A percentile compares a stretch with the other conserved stretches of the same genome.
Evolutionary conservation across 1,140 invertebrate genomes (phyloP).

Genomic region (Rhagoletis pomonella): DNA sequence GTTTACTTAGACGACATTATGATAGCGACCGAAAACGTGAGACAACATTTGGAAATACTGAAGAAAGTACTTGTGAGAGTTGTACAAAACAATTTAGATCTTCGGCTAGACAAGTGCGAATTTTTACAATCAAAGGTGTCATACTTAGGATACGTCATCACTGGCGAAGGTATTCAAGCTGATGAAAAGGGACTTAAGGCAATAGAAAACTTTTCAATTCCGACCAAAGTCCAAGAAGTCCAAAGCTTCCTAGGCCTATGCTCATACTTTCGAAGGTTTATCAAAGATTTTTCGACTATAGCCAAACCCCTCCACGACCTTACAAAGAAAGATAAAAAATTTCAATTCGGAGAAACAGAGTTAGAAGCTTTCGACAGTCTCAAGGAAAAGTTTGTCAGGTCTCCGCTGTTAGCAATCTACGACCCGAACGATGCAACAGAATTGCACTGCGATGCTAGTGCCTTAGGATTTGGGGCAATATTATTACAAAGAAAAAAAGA

Average conservation of each 20-base stretch:
- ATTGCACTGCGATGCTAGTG: constrained; percentile 63
- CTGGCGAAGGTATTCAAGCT: constrained; percentile 58
- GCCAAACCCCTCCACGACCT: too few relatives aligned
- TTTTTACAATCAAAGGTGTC: constrained; percentile 65
- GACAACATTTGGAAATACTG: constrained; percentile 57
- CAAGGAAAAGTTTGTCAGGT: constrained; percentile 58
- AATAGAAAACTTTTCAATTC: constrained; percentile 60
- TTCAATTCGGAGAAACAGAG: constrained; percentile 59
- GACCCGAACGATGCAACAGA: constrained; percentile 59
- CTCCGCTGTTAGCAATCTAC: constrained; percentile 64
- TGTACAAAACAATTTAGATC: constrained; percentile 66
- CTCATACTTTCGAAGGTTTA: constrained; percentile 56
- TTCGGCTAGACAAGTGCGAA: constrained; percentile 72
- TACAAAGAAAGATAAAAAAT: constrained; percentile 61
- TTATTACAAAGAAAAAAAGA: constrained; percentile 61
- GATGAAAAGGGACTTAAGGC: constrained; percentile 58
- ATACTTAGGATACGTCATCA: constrained; percentile 68
- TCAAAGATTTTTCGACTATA: too few relatives aligned
- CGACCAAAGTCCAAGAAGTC: constrained; percentile 58
- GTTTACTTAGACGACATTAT: constrained; percentile 59
- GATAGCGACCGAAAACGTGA: constrained; percentile 44
- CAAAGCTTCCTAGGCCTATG: constrained; percentile 61
- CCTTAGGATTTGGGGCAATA: constrained; percentile 60
- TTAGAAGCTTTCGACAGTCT: constrained; percentile 61
- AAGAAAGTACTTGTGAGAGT: constrained; percentile 62